Evolutionary conservation across 2,888 invertebrate species (phyloP), one percentile per base, ranked within the genome.

Genomic region (Aporophyla nigra): DNA sequence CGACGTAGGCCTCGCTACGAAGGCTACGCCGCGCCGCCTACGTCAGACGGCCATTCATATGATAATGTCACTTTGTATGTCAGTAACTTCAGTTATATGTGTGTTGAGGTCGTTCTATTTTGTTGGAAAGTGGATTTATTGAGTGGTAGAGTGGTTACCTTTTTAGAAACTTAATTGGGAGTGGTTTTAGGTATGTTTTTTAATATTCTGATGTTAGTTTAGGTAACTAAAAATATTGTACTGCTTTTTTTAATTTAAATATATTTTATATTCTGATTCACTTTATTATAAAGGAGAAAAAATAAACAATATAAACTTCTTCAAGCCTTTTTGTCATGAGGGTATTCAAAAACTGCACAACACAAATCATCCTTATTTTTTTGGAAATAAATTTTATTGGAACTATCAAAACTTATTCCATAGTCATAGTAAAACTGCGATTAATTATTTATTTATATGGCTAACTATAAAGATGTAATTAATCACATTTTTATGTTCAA

Each of bases 11-110:
- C 68, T 67, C 72, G 77, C 81, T 84, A 85, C 82, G 79, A 77
- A 82, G 86, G 88, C 84, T 87, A 87, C 88, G 83, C 73, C 83
- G 84, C 87, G 78, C 73, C 82, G 86, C 81, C 87, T 88, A 87
- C 88, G 88, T 84, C 87, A 88, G 51, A 59, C 58, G 58, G 76
- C 78, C 84, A 86, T 88, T 86, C 80, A 80, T 75, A 77, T 77
- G 82, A 84, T 88, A 88, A 87, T 88, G 88, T 88, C 89, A 81
- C 78, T 76, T 82, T 72, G 76, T 79, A 49, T 78, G 79, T 83
- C 83, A 79, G 56, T 63, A 73, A 86, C 49, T 85, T 81, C 73
- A 80, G 80, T 73, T 86, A 75, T 71, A 74, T 40, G 54, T 70
- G 27, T 78, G 73, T 83, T 27, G 43, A 19, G 24, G 62, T 27